These are phyloP conservation scores for Stenotaenia linearis DNA, from an alignment of 2,888 invertebrate species.

Conservation along the genomic window DNA sequence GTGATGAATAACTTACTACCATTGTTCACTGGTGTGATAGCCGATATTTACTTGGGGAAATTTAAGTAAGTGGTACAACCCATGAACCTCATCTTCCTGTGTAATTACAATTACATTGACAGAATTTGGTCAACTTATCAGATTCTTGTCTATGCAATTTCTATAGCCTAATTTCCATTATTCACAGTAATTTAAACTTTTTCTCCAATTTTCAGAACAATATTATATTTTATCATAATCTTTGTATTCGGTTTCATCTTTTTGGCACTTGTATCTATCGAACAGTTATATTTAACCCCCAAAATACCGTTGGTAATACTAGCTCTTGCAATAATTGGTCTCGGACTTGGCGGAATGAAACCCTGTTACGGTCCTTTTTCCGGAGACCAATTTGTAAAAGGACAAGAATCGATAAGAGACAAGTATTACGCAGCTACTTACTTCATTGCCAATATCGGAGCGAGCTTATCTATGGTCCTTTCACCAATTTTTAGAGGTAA, in stretches of 20 bases:
- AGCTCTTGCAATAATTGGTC: not conserved
- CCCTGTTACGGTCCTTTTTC: not conserved
- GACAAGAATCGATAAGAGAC: slow-evolving; percentile 42
- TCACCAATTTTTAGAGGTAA: slow-evolving; percentile 47
- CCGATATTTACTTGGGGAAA: not conserved
- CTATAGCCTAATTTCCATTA: not conserved
- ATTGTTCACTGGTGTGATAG: not conserved
- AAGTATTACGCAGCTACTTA: slow-evolving; percentile 49
- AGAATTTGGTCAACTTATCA: not conserved
- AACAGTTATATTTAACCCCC: too few species aligned
- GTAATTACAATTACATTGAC: not conserved
- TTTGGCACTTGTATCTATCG: too few species aligned
- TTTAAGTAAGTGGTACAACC: not conserved
- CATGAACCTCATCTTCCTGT: not conserved
- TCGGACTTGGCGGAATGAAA: not conserved
- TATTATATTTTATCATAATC: too few species aligned
- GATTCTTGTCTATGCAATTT: not conserved
- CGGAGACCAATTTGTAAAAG: not conserved
- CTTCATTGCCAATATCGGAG: slow-evolving; percentile 47
- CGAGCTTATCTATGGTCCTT: slow-evolving; percentile 45
- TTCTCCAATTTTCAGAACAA: too few species aligned
- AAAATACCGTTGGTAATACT: not conserved
- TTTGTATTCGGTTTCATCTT: too few species aligned
- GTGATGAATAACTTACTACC: not conserved
- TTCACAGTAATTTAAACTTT: too few species aligned